Evolutionary conservation across 2,888 invertebrate species (phyloP).

Genomic region (Synanthedon tipuliformis): DNA sequence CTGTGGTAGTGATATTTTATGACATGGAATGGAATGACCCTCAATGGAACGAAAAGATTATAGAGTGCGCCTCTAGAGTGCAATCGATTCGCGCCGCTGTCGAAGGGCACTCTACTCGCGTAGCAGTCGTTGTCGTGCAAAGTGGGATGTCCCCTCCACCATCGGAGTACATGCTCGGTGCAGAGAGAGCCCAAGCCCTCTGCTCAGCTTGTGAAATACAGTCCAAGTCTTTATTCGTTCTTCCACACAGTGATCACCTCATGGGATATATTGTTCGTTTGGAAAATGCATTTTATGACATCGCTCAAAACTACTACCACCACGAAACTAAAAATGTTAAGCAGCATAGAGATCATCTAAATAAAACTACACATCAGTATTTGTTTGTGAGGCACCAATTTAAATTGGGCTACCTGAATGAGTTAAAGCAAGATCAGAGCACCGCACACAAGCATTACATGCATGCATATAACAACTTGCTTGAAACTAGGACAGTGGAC

Average conservation of each 20-base stretch:
- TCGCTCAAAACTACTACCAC: conserved; percentile 93
- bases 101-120: conserved; percentile 78
- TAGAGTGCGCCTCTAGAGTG: conserved; percentile 91
- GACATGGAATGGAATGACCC: conserved; percentile 98
- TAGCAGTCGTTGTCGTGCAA: conserved; percentile 93
- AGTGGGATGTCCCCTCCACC: conserved; percentile 81
- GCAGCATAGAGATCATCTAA: conserved; percentile 89
- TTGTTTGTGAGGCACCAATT: conserved; percentile 96
- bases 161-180: conserved; percentile 85
- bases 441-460: conserved; percentile 88
- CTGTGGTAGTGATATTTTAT: conserved; percentile 94
- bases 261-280: conserved; percentile 80
- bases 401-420: conserved; percentile 95
- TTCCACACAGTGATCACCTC: conserved; percentile 91
- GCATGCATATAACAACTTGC: conserved; percentile 90
- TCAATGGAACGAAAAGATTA: conserved; percentile 94
- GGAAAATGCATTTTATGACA: conserved; percentile 93
- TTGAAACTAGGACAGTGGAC: conserved; percentile 90
- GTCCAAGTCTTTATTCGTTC: conserved; percentile 90
- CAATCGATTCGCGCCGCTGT: conserved; percentile 82
- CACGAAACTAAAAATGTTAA: conserved; percentile 88
- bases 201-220: conserved; percentile 93
- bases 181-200: conserved; percentile 90
- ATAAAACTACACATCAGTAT: conserved; percentile 90
- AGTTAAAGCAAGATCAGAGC: conserved; percentile 89